Evolutionary conservation across 2,888 invertebrate genomes (phyloP), one percentile per base, ranked within the genome.

Genomic region (Leucoma salicis): DNA sequence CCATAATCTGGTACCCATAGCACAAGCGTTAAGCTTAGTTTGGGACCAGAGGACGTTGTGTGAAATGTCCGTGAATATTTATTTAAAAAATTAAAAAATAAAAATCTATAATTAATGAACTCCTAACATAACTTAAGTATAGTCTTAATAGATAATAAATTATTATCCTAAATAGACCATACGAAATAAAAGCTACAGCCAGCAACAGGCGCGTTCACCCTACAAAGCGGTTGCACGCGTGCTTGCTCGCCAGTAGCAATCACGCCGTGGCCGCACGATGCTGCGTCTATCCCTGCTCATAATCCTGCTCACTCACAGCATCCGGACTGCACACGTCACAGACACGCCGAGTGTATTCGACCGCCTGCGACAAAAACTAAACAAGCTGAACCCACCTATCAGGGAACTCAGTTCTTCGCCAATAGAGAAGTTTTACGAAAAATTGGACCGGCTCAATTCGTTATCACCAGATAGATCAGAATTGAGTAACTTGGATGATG

Each of bases 281-380:
- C 59, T 78, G 81, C 74, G 77, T 51, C 53, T 74, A 45, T 44
- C 69, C 42, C 47, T 82, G 0, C 49, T 82, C 3, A 53, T 82
- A 12, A 54, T 77, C 27, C 54, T 85, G 11, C 69, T 82, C 25
- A 63, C 77, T 37, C 69, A 70, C 46, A 70, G 70, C 36, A 72
- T 70, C 39, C 70, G 72, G 18, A 72, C 75, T 46, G 80, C 82
- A 18, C 73, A 78, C 53, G 78, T 84, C 41, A 79, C 85, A 8
- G 75, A 79, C 33, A 56, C 73, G 2, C 80, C 84, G 8, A 78
- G 34, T 67, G 76, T 15, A 11, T 67, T 82, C 13, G 80, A 81
- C 45, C 71, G 70, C 45, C 58, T 83, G 1, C 82, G 78, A 53
- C 74, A 82, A 48, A 86, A 83, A 49, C 58, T 88, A 0, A 85